Base-by-base conservation (phyloP, 2,113 vertebrate species). In the Eurystomus gularis region DNA sequence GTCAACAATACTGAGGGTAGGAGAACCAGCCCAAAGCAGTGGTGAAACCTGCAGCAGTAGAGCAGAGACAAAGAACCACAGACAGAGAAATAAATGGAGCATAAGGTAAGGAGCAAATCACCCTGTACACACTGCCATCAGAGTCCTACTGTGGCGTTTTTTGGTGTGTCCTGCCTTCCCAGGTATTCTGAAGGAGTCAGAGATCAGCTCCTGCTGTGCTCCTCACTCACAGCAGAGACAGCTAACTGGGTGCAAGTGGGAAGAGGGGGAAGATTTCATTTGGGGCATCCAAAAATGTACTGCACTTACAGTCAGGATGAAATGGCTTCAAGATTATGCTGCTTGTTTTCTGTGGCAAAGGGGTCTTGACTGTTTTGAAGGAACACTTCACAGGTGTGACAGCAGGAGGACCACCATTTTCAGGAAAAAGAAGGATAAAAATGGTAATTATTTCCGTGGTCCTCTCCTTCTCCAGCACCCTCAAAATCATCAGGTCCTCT, bases 191-290 rank as follows among this genome's bases (percentile, higher is more conserved):
- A 33, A 78, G 72, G 35, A 48, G 13, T 8, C 31, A 7, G 11
- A 60, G 64, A 29, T 51, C 48, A 69, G 72, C 13, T 84, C 35
- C 60, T 52, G 25, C 18, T 13, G 48, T 18, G 51, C 29, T 33
- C 17, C 25, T 72, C 0, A 3, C 2, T 5, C n/a, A 37, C 29
- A 49, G 70, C 35, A 48, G 19, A 18, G 28, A n/a, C 16, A 44
- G n/a, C 20, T 55, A n/a, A 39, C 21, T 60, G 46, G 51, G 55
- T 3, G 3, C 0, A 0, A 17, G 15, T 18, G 51, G 54, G 42
- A 70, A 35, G 33, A n/a, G 6, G 76, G 25, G 33, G 13, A 19
- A 88, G 54, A 35, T 19, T 60, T 69, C n/a, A 18, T 21, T 58
- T 16, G 0, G 5, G 29, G 39, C 16, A 88, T 79, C 62, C 68